Conservation (phyloP, 2,797 vertebrate species). For the Vireo griseus region DNA sequence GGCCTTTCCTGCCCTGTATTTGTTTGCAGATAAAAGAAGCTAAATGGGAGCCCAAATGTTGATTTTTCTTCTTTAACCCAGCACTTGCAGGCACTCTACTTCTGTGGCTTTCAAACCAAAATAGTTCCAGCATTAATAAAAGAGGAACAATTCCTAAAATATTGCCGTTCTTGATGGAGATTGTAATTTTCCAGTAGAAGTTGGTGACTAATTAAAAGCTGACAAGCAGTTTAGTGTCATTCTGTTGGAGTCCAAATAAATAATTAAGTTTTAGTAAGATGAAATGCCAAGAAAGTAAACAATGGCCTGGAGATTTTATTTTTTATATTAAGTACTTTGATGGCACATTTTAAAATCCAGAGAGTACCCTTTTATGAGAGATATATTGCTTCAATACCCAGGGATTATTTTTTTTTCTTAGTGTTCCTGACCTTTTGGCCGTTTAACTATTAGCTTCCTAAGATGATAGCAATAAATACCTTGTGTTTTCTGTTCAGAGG, state of each 20-base stretch:
- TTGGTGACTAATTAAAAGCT: not conserved
- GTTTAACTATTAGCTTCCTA: conserved; percentile 48
- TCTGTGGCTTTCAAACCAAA: conserved; percentile 4
- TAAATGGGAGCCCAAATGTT: not conserved
- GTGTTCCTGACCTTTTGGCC: conserved; percentile 57
- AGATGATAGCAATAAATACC: conserved; percentile 61
- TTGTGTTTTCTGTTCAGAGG: conserved; percentile 35
- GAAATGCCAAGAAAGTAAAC: not conserved
- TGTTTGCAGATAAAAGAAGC: not conserved
- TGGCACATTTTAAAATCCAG: not conserved
- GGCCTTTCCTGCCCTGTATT: not conserved
- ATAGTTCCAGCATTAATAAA: not conserved
- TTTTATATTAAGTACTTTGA: not conserved
- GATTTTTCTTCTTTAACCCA: not conserved
- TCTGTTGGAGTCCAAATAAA: not conserved
- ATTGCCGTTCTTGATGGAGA: not conserved
- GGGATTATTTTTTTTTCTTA: conserved; percentile 41
- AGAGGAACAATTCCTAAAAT: not conserved
- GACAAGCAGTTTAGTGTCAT: not conserved
- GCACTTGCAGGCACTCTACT: not conserved
- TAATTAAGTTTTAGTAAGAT: not conserved
- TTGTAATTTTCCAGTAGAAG: not conserved
- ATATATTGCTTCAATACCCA: conserved; percentile 29
- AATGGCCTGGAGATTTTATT: not conserved
- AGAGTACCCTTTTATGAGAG: conserved; percentile 23